Percentiles rank a stretch among this genome's conserved stretches.
Evolutionary conservation across 1,140 invertebrate species (phyloP).

Genomic region (Polypedilum vanderplanki): DNA sequence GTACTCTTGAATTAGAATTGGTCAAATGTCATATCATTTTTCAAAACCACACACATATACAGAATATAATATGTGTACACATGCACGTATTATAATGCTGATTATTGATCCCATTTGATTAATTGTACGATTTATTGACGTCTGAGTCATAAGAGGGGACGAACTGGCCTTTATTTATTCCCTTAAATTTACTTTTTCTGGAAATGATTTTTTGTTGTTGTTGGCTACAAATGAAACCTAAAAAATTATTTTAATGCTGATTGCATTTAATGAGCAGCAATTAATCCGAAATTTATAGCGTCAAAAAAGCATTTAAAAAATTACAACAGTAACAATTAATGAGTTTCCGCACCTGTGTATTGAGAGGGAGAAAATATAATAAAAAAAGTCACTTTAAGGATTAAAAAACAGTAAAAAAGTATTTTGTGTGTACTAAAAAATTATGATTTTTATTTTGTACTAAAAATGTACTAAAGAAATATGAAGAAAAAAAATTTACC

Average conservation of each 20-base stretch:
- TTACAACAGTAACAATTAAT: conserved; percentile 10
- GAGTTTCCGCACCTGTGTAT: background rate
- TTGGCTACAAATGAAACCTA: no score
- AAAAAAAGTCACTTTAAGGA: no score
- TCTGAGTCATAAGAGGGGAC: background rate
- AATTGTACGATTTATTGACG: conserved; percentile 6
- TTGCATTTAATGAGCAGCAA: conserved; percentile 15
- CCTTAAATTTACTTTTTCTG: no score
- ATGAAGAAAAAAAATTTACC: conserved; percentile 9
- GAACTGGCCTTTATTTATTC: background rate
- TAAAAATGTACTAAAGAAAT: background rate
- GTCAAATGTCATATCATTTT: no score
- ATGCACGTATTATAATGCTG: background rate
- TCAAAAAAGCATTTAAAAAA: conserved; percentile 1
- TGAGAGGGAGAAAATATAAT: no score
- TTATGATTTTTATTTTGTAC: background rate
- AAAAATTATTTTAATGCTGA: background rate
- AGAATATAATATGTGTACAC: background rate
- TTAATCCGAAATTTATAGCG: background rate
- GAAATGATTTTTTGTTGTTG: no score
- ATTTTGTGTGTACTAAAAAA: background rate
- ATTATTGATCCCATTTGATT: conserved; percentile 14
- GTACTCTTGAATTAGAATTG: no score
- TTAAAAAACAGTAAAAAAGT: no score
- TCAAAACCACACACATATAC: background rate